Percentiles rank a stretch among this genome's conserved stretches.
phyloP scores from a whole-genome alignment of 2,797 vertebrate genomes.

The Chloroceryle amazona region DNA sequence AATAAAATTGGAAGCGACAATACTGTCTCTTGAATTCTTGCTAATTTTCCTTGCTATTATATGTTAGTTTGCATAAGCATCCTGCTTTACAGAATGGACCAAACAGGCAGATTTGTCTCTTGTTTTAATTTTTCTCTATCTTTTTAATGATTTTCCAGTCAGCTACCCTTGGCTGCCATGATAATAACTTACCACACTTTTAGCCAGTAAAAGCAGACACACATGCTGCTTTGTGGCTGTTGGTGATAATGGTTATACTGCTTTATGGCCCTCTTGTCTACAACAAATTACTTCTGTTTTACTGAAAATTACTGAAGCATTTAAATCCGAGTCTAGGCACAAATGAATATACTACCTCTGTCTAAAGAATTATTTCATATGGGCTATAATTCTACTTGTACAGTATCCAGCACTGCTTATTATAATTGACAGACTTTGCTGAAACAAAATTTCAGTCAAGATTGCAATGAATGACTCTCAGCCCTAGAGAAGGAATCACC shows the following conservation, averaged over 20 bases:
- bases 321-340: neutral
- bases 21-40: conserved; percentile 73
- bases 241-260: neutral
- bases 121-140: conserved; percentile 46
- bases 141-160: neutral
- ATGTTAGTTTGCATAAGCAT: conserved; percentile 58
- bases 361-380: neutral
- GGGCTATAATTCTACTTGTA: neutral
- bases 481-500: neutral
- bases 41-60: conserved; percentile 63
- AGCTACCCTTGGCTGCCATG: neutral
- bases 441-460: neutral
- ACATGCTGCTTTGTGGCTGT: neutral
- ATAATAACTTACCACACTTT: neutral
- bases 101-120: neutral
- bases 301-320: neutral
- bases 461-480: neutral
- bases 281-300: neutral
- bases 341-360: neutral
- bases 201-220: neutral
- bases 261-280: neutral
- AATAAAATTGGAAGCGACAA: neutral
- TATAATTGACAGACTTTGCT: neutral
- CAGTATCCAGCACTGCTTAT: neutral
- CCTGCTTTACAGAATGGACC: conserved; percentile 53